Evolutionary conservation across 2,797 vertebrate species (phyloP).

Genomic region (Psittacula echo): DNA sequence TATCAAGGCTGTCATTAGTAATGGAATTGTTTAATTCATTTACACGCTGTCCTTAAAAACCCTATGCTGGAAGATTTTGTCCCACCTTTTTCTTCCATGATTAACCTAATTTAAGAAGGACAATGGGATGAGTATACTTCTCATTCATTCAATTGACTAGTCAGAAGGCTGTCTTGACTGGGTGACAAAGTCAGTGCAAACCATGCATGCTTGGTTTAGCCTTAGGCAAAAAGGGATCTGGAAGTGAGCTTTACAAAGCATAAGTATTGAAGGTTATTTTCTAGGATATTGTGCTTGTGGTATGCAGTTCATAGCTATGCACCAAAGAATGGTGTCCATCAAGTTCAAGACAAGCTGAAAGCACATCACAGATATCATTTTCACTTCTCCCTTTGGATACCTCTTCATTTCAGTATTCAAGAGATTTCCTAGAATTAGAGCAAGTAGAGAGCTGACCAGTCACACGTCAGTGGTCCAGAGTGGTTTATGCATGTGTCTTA

Average conservation of each 20-base stretch:
- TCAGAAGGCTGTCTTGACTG: not conserved
- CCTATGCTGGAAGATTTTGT: not conserved
- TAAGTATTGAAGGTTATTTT: not conserved
- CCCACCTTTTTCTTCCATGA: not conserved
- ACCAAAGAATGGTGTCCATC: not conserved
- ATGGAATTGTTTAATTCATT: not conserved
- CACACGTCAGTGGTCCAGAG: rapidly evolving
- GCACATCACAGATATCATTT: rapidly evolving
- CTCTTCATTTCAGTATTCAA: not conserved
- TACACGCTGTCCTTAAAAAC: not conserved
- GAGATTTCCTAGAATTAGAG: not conserved
- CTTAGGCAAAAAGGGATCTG: not conserved
- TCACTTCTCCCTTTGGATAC: not conserved
- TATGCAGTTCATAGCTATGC: not conserved
- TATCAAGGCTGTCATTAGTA: not conserved
- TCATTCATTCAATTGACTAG: not conserved
- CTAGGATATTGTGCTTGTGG: not conserved
- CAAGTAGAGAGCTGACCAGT: not conserved
- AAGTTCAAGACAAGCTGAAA: not conserved
- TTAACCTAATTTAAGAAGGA: not conserved
- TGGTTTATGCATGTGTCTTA: not conserved
- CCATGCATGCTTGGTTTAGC: not conserved
- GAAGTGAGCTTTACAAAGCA: not conserved
- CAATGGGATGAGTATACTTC: not conserved
- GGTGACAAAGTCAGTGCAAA: not conserved